These are phyloP conservation scores for Corythoichthys intestinalis DNA, from an alignment of 2,113 vertebrate genomes.

Conservation along the genomic window DNA sequence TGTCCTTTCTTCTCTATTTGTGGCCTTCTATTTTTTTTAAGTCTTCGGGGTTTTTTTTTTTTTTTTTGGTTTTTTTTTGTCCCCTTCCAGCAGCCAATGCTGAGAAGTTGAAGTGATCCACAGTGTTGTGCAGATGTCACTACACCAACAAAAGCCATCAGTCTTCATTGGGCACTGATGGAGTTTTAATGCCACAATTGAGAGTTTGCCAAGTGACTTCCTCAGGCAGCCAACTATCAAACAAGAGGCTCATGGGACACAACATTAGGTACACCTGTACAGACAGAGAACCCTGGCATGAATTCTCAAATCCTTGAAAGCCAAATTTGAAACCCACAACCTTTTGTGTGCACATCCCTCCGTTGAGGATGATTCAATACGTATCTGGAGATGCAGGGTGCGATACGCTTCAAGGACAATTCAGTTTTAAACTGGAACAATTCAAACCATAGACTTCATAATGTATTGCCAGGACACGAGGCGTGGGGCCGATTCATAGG, in stretches of 20 bases:
- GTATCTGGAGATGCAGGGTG: too few relatives aligned
- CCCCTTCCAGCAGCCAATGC: conserved; percentile 11
- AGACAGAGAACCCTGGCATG: background rate
- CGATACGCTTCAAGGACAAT: too few relatives aligned
- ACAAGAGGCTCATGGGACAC: background rate
- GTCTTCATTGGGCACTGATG: conserved; percentile 77
- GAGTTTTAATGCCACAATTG: conserved; percentile 56
- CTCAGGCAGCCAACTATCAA: too few relatives aligned
- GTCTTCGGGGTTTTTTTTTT: conserved; percentile 8
- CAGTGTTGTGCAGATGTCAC: conserved; percentile 38
- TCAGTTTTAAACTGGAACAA: too few relatives aligned
- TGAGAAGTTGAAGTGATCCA: conserved; percentile 38
- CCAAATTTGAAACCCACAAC: background rate
- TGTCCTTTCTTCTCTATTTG: conserved; percentile 52
- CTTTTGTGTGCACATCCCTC: too few relatives aligned
- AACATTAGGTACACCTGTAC: background rate
- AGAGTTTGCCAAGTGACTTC: conserved; percentile 27
- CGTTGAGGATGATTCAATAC: too few relatives aligned
- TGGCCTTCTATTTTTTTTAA: conserved; percentile 11
- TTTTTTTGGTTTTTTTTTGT: conserved; percentile 18
- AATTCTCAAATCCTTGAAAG: background rate
- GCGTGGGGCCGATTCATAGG: too few relatives aligned
- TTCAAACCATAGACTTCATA: too few relatives aligned
- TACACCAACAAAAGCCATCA: conserved; percentile 77
- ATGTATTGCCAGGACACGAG: too few relatives aligned